These are phyloP conservation scores for Saimiri boliviensis DNA, from an alignment of 2,113 vertebrate species.

Conservation along the genomic window DNA sequence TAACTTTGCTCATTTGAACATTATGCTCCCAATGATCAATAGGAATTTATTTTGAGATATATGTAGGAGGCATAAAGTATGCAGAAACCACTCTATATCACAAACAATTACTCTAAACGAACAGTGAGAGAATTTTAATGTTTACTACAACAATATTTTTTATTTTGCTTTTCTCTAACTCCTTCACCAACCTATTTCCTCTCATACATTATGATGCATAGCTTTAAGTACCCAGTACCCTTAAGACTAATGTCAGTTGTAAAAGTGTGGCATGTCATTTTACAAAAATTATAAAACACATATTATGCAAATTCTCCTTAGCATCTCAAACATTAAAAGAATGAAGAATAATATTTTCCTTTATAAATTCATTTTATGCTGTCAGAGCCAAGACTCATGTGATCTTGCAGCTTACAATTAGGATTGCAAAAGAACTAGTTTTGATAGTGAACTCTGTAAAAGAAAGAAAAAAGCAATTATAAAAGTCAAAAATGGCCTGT, in stretches of 20 bases:
- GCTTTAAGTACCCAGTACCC: conserved; percentile 36
- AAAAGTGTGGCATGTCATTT: conserved; percentile 59
- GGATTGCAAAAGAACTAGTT: conserved; percentile 40
- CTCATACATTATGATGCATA: conserved; percentile 37
- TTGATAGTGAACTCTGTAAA: conserved; percentile 65
- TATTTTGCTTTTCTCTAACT: conserved; percentile 43
- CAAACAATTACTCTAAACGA: conserved; percentile 49
- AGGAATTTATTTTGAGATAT: conserved; percentile 52
- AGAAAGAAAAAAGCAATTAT: conserved; percentile 52
- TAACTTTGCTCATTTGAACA: conserved; percentile 44
- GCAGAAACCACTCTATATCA: conserved; percentile 34
- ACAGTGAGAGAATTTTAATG: conserved; percentile 54
- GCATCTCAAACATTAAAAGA: conserved; percentile 65
- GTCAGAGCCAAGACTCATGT: conserved; percentile 60
- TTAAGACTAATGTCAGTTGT: conserved; percentile 63
- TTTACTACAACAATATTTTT: conserved; percentile 63
- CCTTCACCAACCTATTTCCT: conserved; percentile 34
- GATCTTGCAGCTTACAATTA: conserved; percentile 62
- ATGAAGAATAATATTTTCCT: conserved; percentile 47
- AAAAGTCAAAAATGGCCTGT: conserved; percentile 31
- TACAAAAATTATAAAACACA: conserved; percentile 66
- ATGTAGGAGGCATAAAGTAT: conserved; percentile 40
- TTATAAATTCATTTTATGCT: conserved; percentile 64
- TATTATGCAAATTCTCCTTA: conserved; percentile 67
- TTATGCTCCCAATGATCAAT: conserved; percentile 41